Evolutionary conservation across 2,888 invertebrate genomes (phyloP), one percentile per base, ranked within the genome.

Genomic region (Tillus elongatus): DNA sequence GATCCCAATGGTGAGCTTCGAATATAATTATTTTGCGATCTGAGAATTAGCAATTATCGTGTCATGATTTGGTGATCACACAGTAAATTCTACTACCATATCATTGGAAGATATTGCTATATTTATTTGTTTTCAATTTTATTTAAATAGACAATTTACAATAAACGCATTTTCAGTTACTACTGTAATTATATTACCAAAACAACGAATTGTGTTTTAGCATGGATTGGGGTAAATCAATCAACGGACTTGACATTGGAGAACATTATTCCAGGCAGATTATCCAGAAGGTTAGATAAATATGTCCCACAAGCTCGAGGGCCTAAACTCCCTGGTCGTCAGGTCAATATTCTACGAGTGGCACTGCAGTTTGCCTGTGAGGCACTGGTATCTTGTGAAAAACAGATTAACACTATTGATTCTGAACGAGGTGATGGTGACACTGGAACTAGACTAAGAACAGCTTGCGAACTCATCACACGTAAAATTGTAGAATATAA

Each of bases 351-450:
- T 6, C 43, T 69, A 24, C 43, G 57, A 24, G 51, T 55, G 19
- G 51, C 61, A 15, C 35, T 66, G 24, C 59, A 58, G 36, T 69
- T 64, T 47, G 68, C 65, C 6, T 70, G 70, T 42, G 64, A 74
- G 13, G 74, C 71, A 9, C 54, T 87, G 34, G 68, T 76, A 15
- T 67, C 70, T 16, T 74, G 73, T 41, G 78, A 80, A 49, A 66
- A 65, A 11, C 66, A 75, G 41, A 58, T 82, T 6, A 79, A 83
- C 60, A 63, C 64, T 19, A 70, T 88, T 39, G 88, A 88, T 59
- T 67, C 72, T 0, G 77, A 79, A 26, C 73, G 71, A 45, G 84
- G 83, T 0, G 82, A 84, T 52, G 83, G 84, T 0, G 83, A 87
- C 60, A 82, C 83, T 51, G 88, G 89, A 4, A 56, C 57, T 3